These are phyloP conservation scores for Macrotis lagotis DNA, from an alignment of 2,113 vertebrate species.

Conservation along the genomic window DNA sequence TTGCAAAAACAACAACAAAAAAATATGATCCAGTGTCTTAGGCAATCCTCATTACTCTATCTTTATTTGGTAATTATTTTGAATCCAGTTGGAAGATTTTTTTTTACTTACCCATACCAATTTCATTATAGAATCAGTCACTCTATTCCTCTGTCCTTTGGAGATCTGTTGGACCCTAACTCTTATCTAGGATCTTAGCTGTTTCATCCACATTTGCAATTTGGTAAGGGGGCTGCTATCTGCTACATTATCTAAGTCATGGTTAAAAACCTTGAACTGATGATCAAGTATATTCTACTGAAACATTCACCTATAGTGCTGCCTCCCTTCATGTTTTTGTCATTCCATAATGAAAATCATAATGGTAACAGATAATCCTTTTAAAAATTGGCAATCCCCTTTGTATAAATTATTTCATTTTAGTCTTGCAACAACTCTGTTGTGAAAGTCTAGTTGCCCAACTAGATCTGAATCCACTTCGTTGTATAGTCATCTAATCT, in stretches of 20 bases:
- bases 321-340: background rate
- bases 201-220: background rate
- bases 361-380: background rate
- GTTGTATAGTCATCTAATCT: background rate
- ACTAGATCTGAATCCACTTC: background rate
- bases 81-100: background rate
- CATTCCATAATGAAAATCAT: background rate
- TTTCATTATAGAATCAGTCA: background rate
- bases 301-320: background rate
- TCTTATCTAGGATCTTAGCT: background rate
- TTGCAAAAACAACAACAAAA: too few species aligned
- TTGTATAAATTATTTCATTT: background rate
- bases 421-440: background rate
- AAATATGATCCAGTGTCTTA: background rate
- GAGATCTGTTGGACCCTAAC: background rate
- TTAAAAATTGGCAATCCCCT: background rate
- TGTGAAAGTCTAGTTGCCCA: background rate
- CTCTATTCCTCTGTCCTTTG: background rate
- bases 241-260: background rate
- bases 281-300: background rate
- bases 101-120: background rate
- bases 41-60: background rate
- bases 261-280: background rate
- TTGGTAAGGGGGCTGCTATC: background rate
- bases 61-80: background rate